Percentiles rank a stretch among this genome's conserved stretches.
These are phyloP conservation scores for Gymnoscopelus braueri DNA, from an alignment of 2,797 vertebrate genomes.

Conservation along the genomic window DNA sequence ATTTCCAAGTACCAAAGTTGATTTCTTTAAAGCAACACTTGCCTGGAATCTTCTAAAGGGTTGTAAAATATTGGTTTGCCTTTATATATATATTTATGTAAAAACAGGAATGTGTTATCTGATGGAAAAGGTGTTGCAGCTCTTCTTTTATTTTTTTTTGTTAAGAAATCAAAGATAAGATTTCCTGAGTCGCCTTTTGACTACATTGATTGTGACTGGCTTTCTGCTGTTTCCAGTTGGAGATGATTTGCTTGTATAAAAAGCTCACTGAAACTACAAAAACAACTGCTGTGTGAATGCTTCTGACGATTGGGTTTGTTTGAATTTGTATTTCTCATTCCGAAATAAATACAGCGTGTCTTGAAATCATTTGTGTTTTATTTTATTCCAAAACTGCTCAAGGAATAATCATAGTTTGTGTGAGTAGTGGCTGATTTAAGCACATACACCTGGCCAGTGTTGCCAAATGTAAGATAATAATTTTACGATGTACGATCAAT, in stretches of 20 bases:
- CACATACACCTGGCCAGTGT: too few relatives aligned
- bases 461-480: too few relatives aligned
- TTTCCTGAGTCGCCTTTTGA: slow-evolving; percentile 66
- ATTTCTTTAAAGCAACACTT: slow-evolving; percentile 34
- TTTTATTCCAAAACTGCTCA: slow-evolving; percentile 14
- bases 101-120: slow-evolving; percentile 55
- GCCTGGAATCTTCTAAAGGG: slow-evolving; percentile 7
- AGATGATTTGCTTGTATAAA: slow-evolving; percentile 68
- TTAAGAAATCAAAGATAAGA: slow-evolving; percentile 43
- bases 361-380: slow-evolving; percentile 35
- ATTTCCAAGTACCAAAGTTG: slow-evolving; percentile 53
- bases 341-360: slow-evolving; percentile 78
- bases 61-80: slow-evolving; percentile 34
- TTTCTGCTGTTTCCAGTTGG: slow-evolving; percentile 58
- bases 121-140: slow-evolving; percentile 34
- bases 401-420: too few relatives aligned
- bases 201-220: slow-evolving; percentile 67
- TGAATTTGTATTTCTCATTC: slow-evolving; percentile 72
- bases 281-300: slow-evolving; percentile 70
- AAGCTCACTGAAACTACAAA: slow-evolving; percentile 55
- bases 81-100: slow-evolving; percentile 44
- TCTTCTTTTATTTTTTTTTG: slow-evolving; percentile 32
- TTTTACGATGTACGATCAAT: too few relatives aligned
- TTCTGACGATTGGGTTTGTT: slow-evolving; percentile 64
- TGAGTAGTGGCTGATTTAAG: too few relatives aligned